phyloP scores from a whole-genome alignment of 2,113 vertebrate species.

The Austrofundulus limnaeus region DNA sequence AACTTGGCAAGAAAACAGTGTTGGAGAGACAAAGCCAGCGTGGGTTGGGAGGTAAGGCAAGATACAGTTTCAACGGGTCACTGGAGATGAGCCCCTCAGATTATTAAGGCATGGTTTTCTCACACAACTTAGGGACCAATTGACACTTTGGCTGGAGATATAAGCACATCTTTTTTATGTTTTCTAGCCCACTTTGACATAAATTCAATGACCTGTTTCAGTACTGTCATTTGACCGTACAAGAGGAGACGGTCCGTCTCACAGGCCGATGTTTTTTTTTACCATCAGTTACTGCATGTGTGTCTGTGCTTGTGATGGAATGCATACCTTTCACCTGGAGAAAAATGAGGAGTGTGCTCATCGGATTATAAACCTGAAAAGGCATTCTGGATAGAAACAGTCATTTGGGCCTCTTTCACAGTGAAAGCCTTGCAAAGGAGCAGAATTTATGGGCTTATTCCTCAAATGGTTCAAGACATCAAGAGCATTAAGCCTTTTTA shows the following conservation, averaged over 20 bases:
- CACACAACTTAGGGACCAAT: conserved; percentile 1
- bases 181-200: conserved; percentile 1
- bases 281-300: neutral
- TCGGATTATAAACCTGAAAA: conserved; percentile 21
- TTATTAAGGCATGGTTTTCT: conserved; percentile 41
- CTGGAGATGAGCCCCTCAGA: conserved; percentile 52
- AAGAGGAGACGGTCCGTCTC: neutral
- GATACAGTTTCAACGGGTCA: conserved; percentile 46
- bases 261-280: neutral
- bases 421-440: neutral
- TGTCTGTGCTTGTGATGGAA: conserved; percentile 6
- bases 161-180: neutral
- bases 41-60: conserved; percentile 26
- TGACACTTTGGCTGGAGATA: conserved; percentile 8
- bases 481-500: conserved; percentile 4
- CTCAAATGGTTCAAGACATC: conserved; percentile 10
- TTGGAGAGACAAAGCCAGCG: conserved; percentile 29
- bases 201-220: neutral
- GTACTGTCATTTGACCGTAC: neutral
- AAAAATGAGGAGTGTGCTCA: neutral
- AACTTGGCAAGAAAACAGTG: conserved; percentile 26
- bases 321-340: conserved; percentile 18
- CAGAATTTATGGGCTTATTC: conserved; percentile 13
- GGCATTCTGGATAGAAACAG: conserved; percentile 10
- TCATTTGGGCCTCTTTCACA: conserved; percentile 21